Conservation (phyloP, 2,888 invertebrate genomes). For the Drosophila rellima region DNA sequence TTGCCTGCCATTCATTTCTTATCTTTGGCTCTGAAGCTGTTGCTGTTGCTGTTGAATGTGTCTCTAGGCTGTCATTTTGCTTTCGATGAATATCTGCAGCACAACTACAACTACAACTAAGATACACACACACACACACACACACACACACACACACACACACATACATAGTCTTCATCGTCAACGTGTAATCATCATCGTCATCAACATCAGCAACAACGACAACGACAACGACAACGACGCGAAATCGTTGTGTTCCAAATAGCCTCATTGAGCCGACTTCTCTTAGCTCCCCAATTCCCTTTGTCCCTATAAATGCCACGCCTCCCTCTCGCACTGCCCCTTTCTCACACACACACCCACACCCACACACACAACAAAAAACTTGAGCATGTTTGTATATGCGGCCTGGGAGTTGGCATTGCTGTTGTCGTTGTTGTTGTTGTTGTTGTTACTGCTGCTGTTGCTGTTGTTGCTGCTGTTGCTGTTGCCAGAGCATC, state of each 20-base stretch:
- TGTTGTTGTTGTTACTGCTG: constrained; percentile 29
- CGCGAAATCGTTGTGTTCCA: constrained; percentile 80
- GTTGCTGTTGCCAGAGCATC: constrained; percentile 59
- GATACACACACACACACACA: constrained; percentile 21
- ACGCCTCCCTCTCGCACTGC: constrained; percentile 30
- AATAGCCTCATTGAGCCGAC: constrained; percentile 82
- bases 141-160: constrained; percentile 29
- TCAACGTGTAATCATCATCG: constrained; percentile 76
- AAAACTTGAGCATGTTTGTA: constrained; percentile 53
- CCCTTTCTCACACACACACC: constrained; percentile 1
- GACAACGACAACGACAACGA: constrained; percentile 42
- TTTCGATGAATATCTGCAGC: constrained; percentile 83
- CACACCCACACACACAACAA: constrained; percentile 14
- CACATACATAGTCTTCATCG: constrained; percentile 67
- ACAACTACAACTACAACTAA: constrained; percentile 25
- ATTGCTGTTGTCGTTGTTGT: constrained; percentile 32
- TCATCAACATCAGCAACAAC: constrained; percentile 63
- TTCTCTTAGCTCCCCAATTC: constrained; percentile 33
- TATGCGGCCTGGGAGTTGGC: constrained; percentile 56
- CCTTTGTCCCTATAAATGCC: constrained; percentile 42
- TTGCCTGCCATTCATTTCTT: constrained; percentile 77
- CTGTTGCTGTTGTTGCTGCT: constrained; percentile 24
- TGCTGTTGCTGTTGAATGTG: constrained; percentile 81
- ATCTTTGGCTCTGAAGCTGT: constrained; percentile 66
- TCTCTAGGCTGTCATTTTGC: constrained; percentile 86